Base-by-base conservation (phyloP, 2,113 vertebrate species). In the Nettapus auritus region DNA sequence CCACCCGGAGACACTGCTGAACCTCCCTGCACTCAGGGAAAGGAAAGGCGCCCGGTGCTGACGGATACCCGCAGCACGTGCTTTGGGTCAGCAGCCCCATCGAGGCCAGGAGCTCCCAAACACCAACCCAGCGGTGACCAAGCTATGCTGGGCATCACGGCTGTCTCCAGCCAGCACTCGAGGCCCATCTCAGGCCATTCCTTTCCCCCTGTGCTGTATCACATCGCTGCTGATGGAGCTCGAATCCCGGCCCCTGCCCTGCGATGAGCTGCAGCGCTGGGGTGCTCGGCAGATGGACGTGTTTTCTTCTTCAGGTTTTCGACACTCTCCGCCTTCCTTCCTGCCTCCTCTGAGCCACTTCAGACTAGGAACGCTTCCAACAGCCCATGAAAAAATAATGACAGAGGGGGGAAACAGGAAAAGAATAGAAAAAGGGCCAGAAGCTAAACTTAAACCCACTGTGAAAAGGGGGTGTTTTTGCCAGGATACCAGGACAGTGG, bases 391-490 rank as follows among this genome's bases (percentile, higher is more conserved):
- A 91, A 88, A 81, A 29, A 50, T 10, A 13, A 52, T 4, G 8
- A 68, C 80, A 83, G 44, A 78, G 60, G 23, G 23, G 26, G 28
- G 84, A 93, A 94, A 82, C 59, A 67, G 50, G 74, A 79, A 88
- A 81, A 80, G 60, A 73, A 67, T 5, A 77, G 59, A 77, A 77
- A 84, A 79, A 67, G 34, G 42, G 80, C 60, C 88, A 96, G 70
- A 62, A 93, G 88, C 89, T 86, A 80, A 92, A 88, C 70, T 88
- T 86, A 89, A 88, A 80, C 33, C 66, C 50, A 13, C 75, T 59
- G 13, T 44, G 79, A 88, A 76, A 86, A 75, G 66, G 59, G 38
- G 31, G 17, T 79, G 73, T n/a, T 82, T 96, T 79, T 92, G 80
- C 86, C 81, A 90, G 69, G 88, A 94, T 55, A 73, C 29, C 53